Conservation (phyloP, 2,113 vertebrate genomes). For the Nansenia antarctica region DNA sequence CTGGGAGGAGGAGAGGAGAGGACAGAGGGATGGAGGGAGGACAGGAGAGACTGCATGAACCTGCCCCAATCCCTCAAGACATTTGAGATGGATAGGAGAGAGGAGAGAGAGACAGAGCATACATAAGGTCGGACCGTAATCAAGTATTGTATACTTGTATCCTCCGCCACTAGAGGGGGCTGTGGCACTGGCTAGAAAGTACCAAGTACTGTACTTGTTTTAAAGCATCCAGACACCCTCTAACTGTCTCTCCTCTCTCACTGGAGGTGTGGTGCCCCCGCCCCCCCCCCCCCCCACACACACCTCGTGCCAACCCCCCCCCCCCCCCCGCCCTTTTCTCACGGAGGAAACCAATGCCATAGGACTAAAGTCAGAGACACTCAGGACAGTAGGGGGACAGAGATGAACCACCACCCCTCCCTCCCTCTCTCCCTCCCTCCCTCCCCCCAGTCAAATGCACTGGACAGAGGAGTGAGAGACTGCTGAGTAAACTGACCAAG, state of each 20-base stretch:
- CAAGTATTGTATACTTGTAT: too few species aligned
- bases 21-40: neutral
- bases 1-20: neutral
- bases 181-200: too few species aligned
- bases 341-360: neutral
- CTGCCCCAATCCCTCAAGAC: neutral
- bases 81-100: too few species aligned
- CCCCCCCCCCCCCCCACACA: conserved; percentile 14
- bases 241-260: neutral
- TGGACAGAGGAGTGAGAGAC: conserved; percentile 2
- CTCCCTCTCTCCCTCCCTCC: neutral
- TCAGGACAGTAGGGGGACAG: neutral
- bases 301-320: conserved; percentile 16
- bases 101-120: too few species aligned
- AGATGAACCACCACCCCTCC: conserved; percentile 7
- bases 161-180: too few species aligned
- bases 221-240: too few species aligned
- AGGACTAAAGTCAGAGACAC: neutral
- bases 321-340: neutral
- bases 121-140: too few species aligned
- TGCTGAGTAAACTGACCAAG: conserved; percentile 17
- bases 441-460: neutral
- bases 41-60: neutral
- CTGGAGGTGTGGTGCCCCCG: too few species aligned
- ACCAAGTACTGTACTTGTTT: too few species aligned